Conservation (phyloP, 2,888 invertebrate species). For the Troglohyphantes excavatus region DNA sequence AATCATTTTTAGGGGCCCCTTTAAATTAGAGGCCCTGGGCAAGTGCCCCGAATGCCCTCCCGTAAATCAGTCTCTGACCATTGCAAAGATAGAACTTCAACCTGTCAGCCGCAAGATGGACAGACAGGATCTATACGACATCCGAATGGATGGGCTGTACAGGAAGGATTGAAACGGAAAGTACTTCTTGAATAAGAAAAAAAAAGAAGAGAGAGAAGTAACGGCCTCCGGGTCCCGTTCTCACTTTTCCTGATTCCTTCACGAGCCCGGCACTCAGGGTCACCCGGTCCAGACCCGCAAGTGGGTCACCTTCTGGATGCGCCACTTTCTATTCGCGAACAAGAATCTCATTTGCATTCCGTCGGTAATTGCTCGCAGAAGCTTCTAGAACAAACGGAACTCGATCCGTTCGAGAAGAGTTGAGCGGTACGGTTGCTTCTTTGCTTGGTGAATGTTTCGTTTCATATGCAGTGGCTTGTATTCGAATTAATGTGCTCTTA, state of each 20-base stretch:
- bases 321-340: conserved; percentile 59
- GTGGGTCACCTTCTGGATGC: conserved; percentile 71
- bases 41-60: too few relatives aligned
- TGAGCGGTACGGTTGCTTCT: not conserved
- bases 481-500: too few relatives aligned
- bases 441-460: too few relatives aligned
- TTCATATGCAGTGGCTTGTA: too few relatives aligned
- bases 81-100: too few relatives aligned
- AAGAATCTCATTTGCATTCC: conserved; percentile 40
- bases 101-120: too few relatives aligned
- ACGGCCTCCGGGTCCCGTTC: conserved; percentile 31
- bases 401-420: not conserved
- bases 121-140: too few relatives aligned
- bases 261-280: conserved; percentile 62
- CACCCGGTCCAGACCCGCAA: conserved; percentile 54
- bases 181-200: conserved; percentile 7
- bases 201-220: not conserved
- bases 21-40: too few relatives aligned
- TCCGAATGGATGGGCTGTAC: not conserved
- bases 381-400: conserved; percentile 5
- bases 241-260: conserved; percentile 73
- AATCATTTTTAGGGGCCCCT: too few relatives aligned
- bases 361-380: conserved; percentile 24
- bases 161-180: conserved; percentile 41
- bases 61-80: too few relatives aligned